Conservation (phyloP, 2,888 invertebrate species). For the Oxycera nigricornis region DNA sequence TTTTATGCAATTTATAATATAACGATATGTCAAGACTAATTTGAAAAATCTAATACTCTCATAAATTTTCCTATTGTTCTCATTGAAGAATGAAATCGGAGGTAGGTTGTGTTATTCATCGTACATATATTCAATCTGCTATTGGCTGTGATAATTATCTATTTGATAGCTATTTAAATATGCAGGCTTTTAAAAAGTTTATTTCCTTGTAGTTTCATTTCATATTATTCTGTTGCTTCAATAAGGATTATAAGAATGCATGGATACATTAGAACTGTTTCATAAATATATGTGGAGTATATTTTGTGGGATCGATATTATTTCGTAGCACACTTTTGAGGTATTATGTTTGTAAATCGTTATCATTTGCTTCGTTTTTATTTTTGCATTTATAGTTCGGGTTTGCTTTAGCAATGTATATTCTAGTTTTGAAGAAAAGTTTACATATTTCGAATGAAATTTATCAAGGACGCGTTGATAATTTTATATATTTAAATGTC, state of each 20-base stretch:
- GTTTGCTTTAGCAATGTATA: background rate
- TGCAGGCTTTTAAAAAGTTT: background rate
- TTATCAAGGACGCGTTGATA: no score
- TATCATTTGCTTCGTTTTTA: background rate
- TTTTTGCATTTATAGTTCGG: background rate
- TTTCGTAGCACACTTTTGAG: constrained; percentile 24
- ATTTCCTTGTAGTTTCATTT: background rate
- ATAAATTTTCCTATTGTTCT: background rate
- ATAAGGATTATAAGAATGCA: background rate
- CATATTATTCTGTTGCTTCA: background rate
- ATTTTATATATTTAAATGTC: no score
- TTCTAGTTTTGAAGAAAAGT: no score
- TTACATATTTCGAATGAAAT: no score
- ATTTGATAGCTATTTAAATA: background rate
- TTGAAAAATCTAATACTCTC: background rate
- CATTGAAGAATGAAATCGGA: constrained; percentile 19
- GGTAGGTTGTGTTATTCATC: constrained; percentile 30
- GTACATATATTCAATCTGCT: background rate
- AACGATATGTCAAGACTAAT: constrained; percentile 34
- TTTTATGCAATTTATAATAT: no score
- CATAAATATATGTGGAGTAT: constrained; percentile 5
- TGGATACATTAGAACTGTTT: background rate
- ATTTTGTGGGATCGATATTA: constrained; percentile 7
- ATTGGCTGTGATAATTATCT: background rate
- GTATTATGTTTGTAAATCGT: constrained; percentile 13